Base-by-base conservation (phyloP, 2,888 invertebrate species). In the Acholoe squamosa region DNA sequence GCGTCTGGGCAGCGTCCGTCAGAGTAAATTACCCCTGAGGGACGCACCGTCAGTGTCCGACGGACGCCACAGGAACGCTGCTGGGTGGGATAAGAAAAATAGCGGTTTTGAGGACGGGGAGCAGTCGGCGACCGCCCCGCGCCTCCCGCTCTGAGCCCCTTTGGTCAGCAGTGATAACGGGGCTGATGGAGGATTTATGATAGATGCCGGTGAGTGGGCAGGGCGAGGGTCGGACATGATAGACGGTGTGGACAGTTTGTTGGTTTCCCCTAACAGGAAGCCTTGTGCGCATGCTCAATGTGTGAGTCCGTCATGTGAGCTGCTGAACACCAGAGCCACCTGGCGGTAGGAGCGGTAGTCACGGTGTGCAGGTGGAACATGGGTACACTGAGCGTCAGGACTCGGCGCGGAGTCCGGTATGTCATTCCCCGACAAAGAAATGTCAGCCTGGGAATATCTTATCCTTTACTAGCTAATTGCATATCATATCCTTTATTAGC, bases 131-230 rank as follows among this genome's bases (percentile, higher is more conserved):
- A 7, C 22, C 25, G 88, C 54, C 84, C 16, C 22, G 43, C 51
- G 43, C 10, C 43, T 52, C 12, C 10, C 54, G 54, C 12, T 10
- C 54, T 10, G 54, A 19, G 54, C 54, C 54, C 88, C 88, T 56
- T 54, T 88, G 88, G 54, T 88, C 88, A 54, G 88, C 54, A 0
- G 88, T 14, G 89, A 89, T 89, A 89, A 89, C 43, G 34, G 67
- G 3, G 52, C 71, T 43, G 89, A 89, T 89, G 89, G 89, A 89
- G 43, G 51, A 89, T 89, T 89, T 89, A 89, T 89, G 89, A 89
- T 89, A 89, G 43, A 76, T 25, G 71, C 28, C 61, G 61, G 89
- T n/a, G 51, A 67, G 77, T 33, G n/a, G 34, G 31, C 89, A 61
- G 61, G 19, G 61, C n/a, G 61, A 7, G 61, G 61, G n/a, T 12